Evolutionary conservation across 1,140 invertebrate species (phyloP).

Genomic region (Tyrophagus putrescentiae): DNA sequence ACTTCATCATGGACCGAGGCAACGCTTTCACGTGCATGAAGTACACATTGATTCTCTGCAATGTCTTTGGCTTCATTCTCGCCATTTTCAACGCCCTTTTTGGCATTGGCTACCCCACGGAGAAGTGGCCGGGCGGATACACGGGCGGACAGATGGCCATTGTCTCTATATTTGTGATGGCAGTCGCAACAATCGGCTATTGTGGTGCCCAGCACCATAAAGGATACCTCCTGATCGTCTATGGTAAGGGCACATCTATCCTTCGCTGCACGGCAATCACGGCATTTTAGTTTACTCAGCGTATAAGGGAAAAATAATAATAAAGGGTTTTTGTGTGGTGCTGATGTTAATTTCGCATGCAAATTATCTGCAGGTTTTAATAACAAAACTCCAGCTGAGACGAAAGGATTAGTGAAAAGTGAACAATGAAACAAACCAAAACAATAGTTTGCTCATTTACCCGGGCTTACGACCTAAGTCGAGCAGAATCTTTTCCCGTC

Average conservation of each 20-base stretch:
- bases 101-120: constrained; percentile 22
- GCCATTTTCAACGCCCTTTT: constrained; percentile 23
- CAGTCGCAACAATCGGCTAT: constrained; percentile 24
- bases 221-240: constrained; percentile 22
- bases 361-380: no score
- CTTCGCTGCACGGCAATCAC: no score
- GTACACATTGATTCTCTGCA: constrained; percentile 23
- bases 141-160: constrained; percentile 22
- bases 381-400: no score
- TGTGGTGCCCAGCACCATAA: constrained; percentile 25
- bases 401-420: no score
- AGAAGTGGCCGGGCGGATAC: constrained; percentile 23
- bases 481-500: neutral
- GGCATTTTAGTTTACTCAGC: no score
- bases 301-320: no score
- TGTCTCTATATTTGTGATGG: constrained; percentile 23
- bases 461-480: no score
- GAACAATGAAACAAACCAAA: no score
- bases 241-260: constrained; percentile 11
- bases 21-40: constrained; percentile 21
- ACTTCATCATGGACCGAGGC: constrained; percentile 18
- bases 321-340: no score
- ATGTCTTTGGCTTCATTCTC: constrained; percentile 24
- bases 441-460: no score
- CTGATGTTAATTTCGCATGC: no score